Evolutionary conservation across 1,140 invertebrate genomes (phyloP).

Genomic region (Arctopsyche grandis): DNA sequence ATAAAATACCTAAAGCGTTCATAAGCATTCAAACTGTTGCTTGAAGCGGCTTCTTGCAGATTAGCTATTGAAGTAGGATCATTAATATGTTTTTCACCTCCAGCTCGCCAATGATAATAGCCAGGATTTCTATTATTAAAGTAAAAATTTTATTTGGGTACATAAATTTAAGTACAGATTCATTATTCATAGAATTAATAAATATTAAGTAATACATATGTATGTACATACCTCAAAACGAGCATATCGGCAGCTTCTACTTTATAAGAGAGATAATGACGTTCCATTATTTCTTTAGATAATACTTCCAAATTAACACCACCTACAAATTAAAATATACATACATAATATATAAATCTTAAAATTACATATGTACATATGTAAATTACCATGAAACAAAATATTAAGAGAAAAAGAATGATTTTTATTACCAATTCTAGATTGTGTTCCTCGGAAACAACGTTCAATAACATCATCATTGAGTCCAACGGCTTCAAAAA

Average conservation of each 20-base stretch:
- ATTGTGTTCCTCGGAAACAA: slow-evolving; percentile 95
- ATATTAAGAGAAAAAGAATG: not conserved
- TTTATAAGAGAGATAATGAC: slow-evolving; percentile 85
- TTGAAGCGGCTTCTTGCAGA: slow-evolving; percentile 87
- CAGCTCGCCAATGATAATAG: slow-evolving; percentile 94
- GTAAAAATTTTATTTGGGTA: not conserved
- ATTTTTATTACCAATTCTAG: slow-evolving; percentile 75
- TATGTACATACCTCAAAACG: slow-evolving; percentile 72
- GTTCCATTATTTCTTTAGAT: slow-evolving; percentile 86
- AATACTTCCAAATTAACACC: slow-evolving; percentile 92
- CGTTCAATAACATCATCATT: slow-evolving; percentile 92
- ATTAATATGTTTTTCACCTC: slow-evolving; percentile 98
- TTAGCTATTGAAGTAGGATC: slow-evolving; percentile 94
- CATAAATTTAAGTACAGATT: not conserved
- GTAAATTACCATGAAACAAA: not conserved
- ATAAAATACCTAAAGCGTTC: slow-evolving; percentile 72
- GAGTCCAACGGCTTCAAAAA: slow-evolving; percentile 98
- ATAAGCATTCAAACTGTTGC: slow-evolving; percentile 86
- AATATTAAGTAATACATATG: slow-evolving; percentile 22
- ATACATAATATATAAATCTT: too few relatives aligned
- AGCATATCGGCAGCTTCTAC: slow-evolving; percentile 76
- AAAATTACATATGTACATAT: not conserved
- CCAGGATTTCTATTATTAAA: slow-evolving; percentile 82
- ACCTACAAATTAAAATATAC: slow-evolving; percentile 66
- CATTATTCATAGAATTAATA: too few relatives aligned